Percentiles rank a stretch among this genome's conserved stretches.
phyloP scores from a whole-genome alignment of 2,888 invertebrate genomes.

The Pterostichus madidus region DNA sequence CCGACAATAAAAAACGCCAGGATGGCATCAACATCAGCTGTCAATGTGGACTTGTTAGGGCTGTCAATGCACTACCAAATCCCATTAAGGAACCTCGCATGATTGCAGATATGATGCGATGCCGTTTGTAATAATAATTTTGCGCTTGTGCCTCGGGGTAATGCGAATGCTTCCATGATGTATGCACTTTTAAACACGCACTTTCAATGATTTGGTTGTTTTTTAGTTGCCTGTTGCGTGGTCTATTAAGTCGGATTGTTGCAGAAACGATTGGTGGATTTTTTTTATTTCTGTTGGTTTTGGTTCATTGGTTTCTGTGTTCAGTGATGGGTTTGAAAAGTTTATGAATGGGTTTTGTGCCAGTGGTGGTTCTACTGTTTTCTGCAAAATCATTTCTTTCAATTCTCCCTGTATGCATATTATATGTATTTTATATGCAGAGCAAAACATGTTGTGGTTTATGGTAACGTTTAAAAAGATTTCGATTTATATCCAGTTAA shows the following conservation, averaged over 20 bases:
- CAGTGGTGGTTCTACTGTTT: neutral
- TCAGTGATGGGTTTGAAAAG: constrained; percentile 3
- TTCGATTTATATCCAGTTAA: too few species aligned
- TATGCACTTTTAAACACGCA: constrained; percentile 62
- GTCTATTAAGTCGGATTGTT: constrained; percentile 20
- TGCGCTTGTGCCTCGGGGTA: constrained; percentile 13
- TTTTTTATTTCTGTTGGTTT: constrained; percentile 33
- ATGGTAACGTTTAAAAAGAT: constrained; percentile 14
- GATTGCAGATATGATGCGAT: constrained; percentile 58
- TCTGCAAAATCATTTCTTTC: neutral
- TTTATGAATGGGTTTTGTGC: constrained; percentile 28
- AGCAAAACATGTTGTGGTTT: constrained; percentile 27
- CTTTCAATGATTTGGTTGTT: neutral
- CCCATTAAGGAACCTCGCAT: constrained; percentile 65
- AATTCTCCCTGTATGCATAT: constrained; percentile 27
- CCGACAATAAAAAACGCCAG: constrained; percentile 54
- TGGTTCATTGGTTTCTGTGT: constrained; percentile 32
- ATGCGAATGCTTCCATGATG: constrained; percentile 53
- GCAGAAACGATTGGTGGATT: constrained; percentile 19
- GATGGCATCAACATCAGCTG: constrained; percentile 57
- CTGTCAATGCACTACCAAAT: constrained; percentile 64
- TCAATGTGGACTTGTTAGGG: constrained; percentile 67
- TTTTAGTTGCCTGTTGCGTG: constrained; percentile 4
- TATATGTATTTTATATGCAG: constrained; percentile 20
- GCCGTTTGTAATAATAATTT: constrained; percentile 55